Base-by-base conservation (phyloP, 2,113 vertebrate genomes). In the Hystrix cristata region DNA sequence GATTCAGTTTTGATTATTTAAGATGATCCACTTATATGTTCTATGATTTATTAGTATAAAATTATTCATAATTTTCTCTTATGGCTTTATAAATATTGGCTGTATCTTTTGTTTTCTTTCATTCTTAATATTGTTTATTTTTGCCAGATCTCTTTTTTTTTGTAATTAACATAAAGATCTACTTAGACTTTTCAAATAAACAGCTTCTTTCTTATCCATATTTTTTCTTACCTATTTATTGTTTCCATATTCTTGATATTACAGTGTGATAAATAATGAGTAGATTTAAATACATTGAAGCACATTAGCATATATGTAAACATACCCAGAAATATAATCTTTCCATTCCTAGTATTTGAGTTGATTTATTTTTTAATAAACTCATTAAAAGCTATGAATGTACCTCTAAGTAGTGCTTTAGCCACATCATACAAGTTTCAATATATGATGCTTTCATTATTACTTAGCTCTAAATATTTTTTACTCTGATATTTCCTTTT, bases 41-140 rank as follows among this genome's bases (percentile, higher is more conserved):
- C 31, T 85, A 31, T 53, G 62, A 69, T 78, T 90, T 85, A 67
- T 78, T 48, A 79, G 59, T 80, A 91, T 78, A 53, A 69, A 91
- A 43, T 67, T 90, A 69, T 55, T 95, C 21, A 46, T 67, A 87
- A 85, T 87, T 95, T 87, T 81, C 69, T 57, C 23, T 78, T 31
- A 21, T 84, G 62, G 31, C 15, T 85, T 91, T 62, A 62, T 62
- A 91, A 69, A 87, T 60, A 59, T 60, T 94, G 43, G 27, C 34
- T 86, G 14, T 80, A 53, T 83, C 23, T 72, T 94, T 69, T 21
- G 3, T 72, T 0, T 34, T 91, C 16, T 0, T 34, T 91, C 16
- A 19, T 92, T n/a, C 72, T 90, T 62, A 67, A 62, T 23, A 21
- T 43, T 87, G 5, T 55, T 95, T 91, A 79, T 86, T 38, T 87